Evolutionary conservation across 2,113 vertebrate species (phyloP).

Genomic region (Myiozetetes cayanensis): DNA sequence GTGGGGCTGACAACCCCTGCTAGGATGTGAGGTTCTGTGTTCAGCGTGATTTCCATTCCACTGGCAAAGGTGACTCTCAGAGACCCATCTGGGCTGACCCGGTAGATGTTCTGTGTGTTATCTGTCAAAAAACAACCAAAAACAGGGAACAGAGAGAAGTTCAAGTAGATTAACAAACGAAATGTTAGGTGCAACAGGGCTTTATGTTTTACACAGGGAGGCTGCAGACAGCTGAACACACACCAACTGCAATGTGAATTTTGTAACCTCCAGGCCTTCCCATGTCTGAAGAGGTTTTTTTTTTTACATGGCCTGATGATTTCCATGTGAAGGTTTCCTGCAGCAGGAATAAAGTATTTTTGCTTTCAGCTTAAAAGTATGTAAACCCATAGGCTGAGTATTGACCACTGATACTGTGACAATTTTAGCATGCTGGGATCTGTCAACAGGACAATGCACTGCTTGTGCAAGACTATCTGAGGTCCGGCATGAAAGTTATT

Average conservation of each 20-base stretch:
- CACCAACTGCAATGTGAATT: neutral
- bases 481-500: neutral
- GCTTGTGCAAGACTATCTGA: neutral
- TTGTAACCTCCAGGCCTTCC: neutral
- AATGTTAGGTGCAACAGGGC: neutral
- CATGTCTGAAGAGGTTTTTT: neutral
- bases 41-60: slow-evolving; percentile 94
- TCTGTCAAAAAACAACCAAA: slow-evolving; percentile 73
- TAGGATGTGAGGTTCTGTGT: slow-evolving; percentile 90
- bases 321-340: neutral
- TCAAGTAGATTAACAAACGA: neutral
- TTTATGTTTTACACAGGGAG: neutral
- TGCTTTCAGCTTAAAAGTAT: neutral
- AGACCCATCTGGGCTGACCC: slow-evolving; percentile 92
- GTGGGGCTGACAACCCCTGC: slow-evolving; percentile 91
- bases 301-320: neutral
- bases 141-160: neutral
- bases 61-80: slow-evolving; percentile 92
- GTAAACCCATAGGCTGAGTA: neutral
- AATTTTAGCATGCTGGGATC: neutral
- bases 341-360: slow-evolving; percentile 5
- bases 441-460: neutral
- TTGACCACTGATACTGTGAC: neutral
- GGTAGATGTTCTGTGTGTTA: slow-evolving; percentile 91
- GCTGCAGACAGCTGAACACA: neutral